These are phyloP conservation scores for Syngnathus scovelli DNA, from an alignment of 2,113 vertebrate genomes.

Conservation along the genomic window DNA sequence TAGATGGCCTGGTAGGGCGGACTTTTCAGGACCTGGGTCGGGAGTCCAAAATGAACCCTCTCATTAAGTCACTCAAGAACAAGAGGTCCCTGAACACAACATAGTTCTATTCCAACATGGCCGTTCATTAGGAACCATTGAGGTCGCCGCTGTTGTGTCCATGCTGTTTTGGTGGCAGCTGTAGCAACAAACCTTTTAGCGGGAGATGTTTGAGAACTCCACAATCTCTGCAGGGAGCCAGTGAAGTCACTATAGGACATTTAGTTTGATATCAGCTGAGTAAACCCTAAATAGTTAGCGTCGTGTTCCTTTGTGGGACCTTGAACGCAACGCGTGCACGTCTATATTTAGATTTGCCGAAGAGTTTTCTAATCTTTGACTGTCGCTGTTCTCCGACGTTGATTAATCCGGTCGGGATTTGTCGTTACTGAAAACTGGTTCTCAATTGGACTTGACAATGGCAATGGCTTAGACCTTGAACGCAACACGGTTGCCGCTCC, in stretches of 20 bases:
- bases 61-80: neutral
- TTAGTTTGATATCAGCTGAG: constrained; percentile 1
- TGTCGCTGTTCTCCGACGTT: constrained; percentile 8
- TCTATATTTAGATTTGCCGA: constrained; percentile 48
- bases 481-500: neutral
- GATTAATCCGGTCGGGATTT: constrained; percentile 4
- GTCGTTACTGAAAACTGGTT: neutral
- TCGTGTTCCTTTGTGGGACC: neutral
- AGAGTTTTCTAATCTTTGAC: constrained; percentile 1
- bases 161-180: constrained; percentile 39
- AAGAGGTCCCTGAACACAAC: neutral
- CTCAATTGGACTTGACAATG: neutral
- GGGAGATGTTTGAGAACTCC: neutral
- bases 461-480: neutral
- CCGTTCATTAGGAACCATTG: neutral
- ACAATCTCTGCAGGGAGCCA: neutral
- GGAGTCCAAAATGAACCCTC: neutral
- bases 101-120: neutral
- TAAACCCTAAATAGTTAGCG: neutral
- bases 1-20: constrained; percentile 67
- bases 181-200: constrained; percentile 47
- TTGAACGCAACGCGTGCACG: neutral
- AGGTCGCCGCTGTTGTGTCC: constrained; percentile 26
- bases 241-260: neutral
- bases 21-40: constrained; percentile 21